Evolutionary conservation across 2,113 vertebrate species (phyloP), one percentile per base, ranked within the genome.

Genomic region (Siniperca chuatsi): DNA sequence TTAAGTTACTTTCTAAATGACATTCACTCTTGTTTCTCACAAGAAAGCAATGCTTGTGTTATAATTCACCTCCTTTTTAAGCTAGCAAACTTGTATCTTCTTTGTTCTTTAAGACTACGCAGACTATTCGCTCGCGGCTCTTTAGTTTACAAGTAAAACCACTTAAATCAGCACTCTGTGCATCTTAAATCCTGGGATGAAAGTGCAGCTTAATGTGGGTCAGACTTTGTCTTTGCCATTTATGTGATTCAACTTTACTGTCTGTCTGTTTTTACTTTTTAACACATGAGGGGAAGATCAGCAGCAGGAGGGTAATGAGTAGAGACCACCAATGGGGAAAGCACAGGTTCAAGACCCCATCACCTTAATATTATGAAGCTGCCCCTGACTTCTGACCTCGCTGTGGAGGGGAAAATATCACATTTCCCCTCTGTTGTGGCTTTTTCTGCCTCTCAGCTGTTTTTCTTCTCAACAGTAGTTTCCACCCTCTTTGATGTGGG

Each of bases 401-500:
- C 25, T n/a, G 57, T 68, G 6, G 42, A 81, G 25, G 2, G 6
- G 8, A 37, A 78, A 73, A 69, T 57, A 50, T 52, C n/a, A 57
- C 5, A 44, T 86, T 70, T 80, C 58, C 52, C 55, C 9, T 74
- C 46, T 42, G 13, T 71, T 46, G 15, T 42, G 42, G 44, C 57
- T 58, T 70, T 88, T 75, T 85, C 73, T 54, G 15, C 40, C 29
- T 73, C 62, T 86, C 88, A 78, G 82, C 82, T 84, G 65, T 90
- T 85, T 90, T 81, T 61, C 52, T 64, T 79, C 62, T 42, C 85
- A 65, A 48, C 79, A 62, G 77, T 84, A 84, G 84, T 88, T 90
- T 84, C 83, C 86, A 84, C 6, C 15, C 18, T 65, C 75, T 93
- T 90, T 94, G 71, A 95, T 90, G 90, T 92, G 88, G 86, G 40